phyloP scores from a whole-genome alignment of 2,113 vertebrate genomes.

The Sorex araneus region DNA sequence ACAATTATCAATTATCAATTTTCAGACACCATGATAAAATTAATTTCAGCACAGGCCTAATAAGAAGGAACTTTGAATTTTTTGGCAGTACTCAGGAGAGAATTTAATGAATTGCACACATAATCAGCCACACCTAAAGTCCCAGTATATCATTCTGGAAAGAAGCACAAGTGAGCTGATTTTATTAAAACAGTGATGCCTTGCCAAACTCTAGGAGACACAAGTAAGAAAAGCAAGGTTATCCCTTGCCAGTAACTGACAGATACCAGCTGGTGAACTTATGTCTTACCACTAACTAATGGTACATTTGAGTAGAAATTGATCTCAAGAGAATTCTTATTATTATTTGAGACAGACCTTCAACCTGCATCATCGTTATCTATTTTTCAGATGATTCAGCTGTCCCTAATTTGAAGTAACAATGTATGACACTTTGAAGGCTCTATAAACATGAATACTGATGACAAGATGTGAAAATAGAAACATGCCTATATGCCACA shows the following conservation, averaged over 20 bases:
- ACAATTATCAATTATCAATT: not conserved
- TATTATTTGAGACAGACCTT: constrained; percentile 50
- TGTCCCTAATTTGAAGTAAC: constrained; percentile 47
- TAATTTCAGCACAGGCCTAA: constrained; percentile 35
- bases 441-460: constrained; percentile 24
- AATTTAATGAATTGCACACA: constrained; percentile 48
- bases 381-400: constrained; percentile 59
- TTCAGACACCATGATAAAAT: constrained; percentile 55
- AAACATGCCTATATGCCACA: constrained; percentile 1
- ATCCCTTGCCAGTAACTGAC: constrained; percentile 29
- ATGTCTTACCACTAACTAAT: not conserved
- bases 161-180: constrained; percentile 46
- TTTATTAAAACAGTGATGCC: constrained; percentile 45
- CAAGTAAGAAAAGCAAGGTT: constrained; percentile 27
- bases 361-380: constrained; percentile 26
- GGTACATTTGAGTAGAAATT: constrained; percentile 46
- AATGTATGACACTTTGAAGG: constrained; percentile 51
- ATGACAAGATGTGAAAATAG: constrained; percentile 59
- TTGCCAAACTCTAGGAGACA: constrained; percentile 40
- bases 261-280: constrained; percentile 47
- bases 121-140: constrained; percentile 41
- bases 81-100: not conserved
- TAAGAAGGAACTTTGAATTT: constrained; percentile 18
- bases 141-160: constrained; percentile 33
- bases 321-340: constrained; percentile 37